Conservation (phyloP, 2,113 vertebrate species). For the Nymphicus hollandicus region DNA sequence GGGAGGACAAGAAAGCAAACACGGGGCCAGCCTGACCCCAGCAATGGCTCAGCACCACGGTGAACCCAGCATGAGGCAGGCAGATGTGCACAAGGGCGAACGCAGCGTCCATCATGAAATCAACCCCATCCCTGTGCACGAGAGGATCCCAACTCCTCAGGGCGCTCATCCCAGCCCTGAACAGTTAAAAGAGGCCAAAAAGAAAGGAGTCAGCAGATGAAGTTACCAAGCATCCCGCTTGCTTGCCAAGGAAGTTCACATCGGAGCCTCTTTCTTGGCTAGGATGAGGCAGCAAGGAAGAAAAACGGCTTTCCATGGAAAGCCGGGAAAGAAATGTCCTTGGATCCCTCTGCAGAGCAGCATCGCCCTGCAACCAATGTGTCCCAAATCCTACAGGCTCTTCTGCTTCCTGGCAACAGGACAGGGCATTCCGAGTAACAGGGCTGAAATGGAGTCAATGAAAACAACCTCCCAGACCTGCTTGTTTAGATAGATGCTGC, state of each 20-base stretch:
- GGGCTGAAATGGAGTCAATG: slow-evolving; percentile 31
- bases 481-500: slow-evolving; percentile 16
- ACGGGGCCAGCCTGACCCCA: accelerated
- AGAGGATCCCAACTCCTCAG: background rate
- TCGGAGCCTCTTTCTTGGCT: slow-evolving; percentile 60
- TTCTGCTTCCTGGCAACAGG: slow-evolving; percentile 24
- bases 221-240: slow-evolving; percentile 33
- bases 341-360: slow-evolving; percentile 27
- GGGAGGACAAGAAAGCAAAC: background rate
- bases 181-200: background rate
- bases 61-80: accelerated
- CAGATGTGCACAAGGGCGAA: background rate
- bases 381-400: slow-evolving; percentile 21
- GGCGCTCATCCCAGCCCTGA: background rate
- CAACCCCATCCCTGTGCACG: background rate
- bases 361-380: slow-evolving; percentile 15
- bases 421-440: background rate
- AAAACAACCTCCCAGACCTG: slow-evolving; percentile 8
- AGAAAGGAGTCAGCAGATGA: slow-evolving; percentile 23
- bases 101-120: background rate
- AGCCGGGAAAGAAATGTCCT: slow-evolving; percentile 28
- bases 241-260: slow-evolving; percentile 42
- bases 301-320: slow-evolving; percentile 49
- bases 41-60: accelerated
- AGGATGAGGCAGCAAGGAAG: slow-evolving; percentile 32